Base-by-base conservation (phyloP, 2,113 vertebrate genomes). In the Trochalopteron elliotii region DNA sequence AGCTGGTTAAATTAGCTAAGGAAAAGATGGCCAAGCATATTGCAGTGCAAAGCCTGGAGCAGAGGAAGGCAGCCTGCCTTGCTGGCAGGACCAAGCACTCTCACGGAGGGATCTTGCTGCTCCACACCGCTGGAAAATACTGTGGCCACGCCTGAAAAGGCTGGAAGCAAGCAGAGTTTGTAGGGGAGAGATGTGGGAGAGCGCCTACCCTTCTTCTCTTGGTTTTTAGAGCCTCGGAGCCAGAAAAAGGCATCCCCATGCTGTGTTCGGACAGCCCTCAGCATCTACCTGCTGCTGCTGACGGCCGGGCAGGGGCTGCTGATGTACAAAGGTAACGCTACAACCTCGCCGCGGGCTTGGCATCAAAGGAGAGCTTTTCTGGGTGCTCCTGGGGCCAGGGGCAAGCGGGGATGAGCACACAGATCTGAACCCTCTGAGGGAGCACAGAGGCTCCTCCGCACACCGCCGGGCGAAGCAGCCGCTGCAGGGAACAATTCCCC, bases 271-370 rank as follows among this genome's bases (percentile, higher is more conserved):
- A 9, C 7, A 3, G 12, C 50, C 10, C 68, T 98, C 4, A 4
- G 37, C 21, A 1, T 31, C 27, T 98, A 97, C 94, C 91, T 98
- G 92, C 71, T 97, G 50, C 70, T 98, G 93, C 95, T 98, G 78
- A 97, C 97, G 0, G 76, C 5, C 0, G 76, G 87, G 7, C 56
- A 96, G 27, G 96, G 49, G 23, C 27, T 98, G 63, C 83, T 98
- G 94, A 17, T 31, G 1, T 37, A 97, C 59, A 56, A 96, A 98
- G 98, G 98, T 98, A 97, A 97, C 0, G 3, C 47, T 20, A 2
- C 35, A 45, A 17, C 31, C 67, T 27, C 24, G 2, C 37, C 22
- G 3, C 0, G 7, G 52, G 70, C 63, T 61, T 11, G 37, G 42
- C 68, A 42, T 25, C 44, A 49, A 60, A 65, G 18, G 4, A 9